Evolutionary conservation across 2,113 vertebrate species (phyloP).

Genomic region (Anoura caudifer): DNA sequence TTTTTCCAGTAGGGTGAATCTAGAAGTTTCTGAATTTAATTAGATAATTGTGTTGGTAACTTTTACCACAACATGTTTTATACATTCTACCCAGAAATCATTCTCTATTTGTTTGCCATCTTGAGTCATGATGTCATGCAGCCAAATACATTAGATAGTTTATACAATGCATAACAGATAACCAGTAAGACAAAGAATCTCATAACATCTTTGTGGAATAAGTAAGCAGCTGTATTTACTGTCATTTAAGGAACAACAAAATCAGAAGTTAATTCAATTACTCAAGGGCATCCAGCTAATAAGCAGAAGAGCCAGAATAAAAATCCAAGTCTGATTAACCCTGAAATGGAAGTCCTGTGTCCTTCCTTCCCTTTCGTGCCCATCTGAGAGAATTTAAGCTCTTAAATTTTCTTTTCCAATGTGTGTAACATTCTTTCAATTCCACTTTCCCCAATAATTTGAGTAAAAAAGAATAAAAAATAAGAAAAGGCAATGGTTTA

Average conservation of each 20-base stretch:
- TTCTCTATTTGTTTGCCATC: neutral
- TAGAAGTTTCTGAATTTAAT: neutral
- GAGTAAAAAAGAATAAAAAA: neutral
- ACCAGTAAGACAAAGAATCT: neutral
- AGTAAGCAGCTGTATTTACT: neutral
- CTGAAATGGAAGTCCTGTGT: fast-evolving
- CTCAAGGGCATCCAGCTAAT: neutral
- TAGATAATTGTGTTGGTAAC: neutral
- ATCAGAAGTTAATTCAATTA: neutral
- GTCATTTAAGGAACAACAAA: neutral
- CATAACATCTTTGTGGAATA: neutral
- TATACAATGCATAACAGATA: neutral
- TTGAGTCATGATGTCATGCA: neutral
- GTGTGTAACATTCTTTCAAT: neutral
- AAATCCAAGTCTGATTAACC: neutral
- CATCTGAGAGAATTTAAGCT: neutral
- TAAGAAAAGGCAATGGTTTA: neutral
- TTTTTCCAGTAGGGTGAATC: neutral
- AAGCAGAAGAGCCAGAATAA: neutral
- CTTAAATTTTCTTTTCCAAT: neutral
- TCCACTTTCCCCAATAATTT: neutral
- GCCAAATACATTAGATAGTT: neutral
- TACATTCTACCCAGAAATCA: neutral
- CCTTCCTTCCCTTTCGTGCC: neutral
- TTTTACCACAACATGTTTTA: neutral